Evolutionary conservation across 2,797 vertebrate genomes (phyloP).

Genomic region (Paguma larvata): DNA sequence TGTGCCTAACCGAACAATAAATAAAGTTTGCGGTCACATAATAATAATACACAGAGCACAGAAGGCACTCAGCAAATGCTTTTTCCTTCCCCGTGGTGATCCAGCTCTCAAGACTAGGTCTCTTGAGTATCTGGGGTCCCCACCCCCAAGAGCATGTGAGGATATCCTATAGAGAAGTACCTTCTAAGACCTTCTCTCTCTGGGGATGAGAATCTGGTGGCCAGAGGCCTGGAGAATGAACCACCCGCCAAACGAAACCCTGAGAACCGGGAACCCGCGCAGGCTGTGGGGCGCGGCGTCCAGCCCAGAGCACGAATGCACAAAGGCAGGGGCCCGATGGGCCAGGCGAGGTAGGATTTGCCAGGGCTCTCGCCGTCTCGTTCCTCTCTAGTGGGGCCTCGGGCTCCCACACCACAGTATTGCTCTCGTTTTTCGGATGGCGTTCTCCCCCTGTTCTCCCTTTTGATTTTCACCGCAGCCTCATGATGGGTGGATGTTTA

Average conservation of each 20-base stretch:
- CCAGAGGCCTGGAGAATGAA: slow-evolving; percentile 16
- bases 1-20: background rate
- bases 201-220: background rate
- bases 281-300: rapidly evolving
- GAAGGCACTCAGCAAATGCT: background rate
- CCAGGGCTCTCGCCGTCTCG: background rate
- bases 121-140: background rate
- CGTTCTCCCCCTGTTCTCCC: background rate
- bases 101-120: background rate
- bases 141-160: background rate
- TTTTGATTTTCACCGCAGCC: background rate
- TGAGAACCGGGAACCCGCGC: background rate
- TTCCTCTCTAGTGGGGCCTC: background rate
- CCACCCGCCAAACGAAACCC: background rate
- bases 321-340: background rate
- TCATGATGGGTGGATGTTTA: background rate
- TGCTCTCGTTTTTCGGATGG: background rate
- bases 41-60: background rate
- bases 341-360: background rate
- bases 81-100: background rate
- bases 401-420: rapidly evolving
- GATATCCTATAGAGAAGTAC: background rate
- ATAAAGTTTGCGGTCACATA: background rate
- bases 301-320: background rate
- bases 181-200: background rate